Percentiles rank a stretch among this genome's conserved stretches.
Evolutionary conservation across 1,140 invertebrate genomes (phyloP).

Genomic region (Eueides isabella): DNA sequence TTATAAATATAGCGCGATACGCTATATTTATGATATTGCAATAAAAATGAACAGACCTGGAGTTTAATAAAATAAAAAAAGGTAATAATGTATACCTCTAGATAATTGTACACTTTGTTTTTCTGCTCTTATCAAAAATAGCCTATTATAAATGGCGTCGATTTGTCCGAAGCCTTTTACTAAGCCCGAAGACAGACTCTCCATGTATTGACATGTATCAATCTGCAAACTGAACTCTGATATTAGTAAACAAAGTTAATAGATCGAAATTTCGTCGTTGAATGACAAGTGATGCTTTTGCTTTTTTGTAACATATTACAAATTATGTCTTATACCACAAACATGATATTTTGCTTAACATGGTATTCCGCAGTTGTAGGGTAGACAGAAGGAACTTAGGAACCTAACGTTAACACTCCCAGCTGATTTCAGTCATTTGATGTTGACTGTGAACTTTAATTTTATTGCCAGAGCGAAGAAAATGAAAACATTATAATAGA

Average conservation of each 20-base stretch:
- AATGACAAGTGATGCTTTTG: slow-evolving; percentile 41
- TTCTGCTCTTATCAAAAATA: not conserved
- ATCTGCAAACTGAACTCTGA: slow-evolving; percentile 37
- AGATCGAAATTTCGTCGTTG: slow-evolving; percentile 47
- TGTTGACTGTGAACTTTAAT: too few species aligned
- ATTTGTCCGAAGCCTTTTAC: slow-evolving; percentile 50
- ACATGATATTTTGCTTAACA: not conserved
- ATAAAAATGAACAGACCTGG: too few species aligned
- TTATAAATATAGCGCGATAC: too few species aligned
- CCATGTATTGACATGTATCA: slow-evolving; percentile 37
- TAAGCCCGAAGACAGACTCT: slow-evolving; percentile 44
- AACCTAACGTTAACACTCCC: not conserved
- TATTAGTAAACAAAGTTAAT: slow-evolving; percentile 34
- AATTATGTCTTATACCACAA: not conserved
- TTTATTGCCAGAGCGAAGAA: too few species aligned
- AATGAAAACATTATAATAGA: too few species aligned
- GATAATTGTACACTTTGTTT: not conserved
- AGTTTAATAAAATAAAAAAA: too few species aligned
- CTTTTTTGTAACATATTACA: slow-evolving; percentile 5
- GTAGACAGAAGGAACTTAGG: not conserved
- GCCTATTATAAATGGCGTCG: not conserved
- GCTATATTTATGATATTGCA: too few species aligned
- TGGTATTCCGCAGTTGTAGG: not conserved
- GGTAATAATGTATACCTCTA: not conserved
- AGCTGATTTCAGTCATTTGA: too few species aligned